Evolutionary conservation across 2,797 vertebrate genomes (phyloP).

Genomic region (Anguilla anguilla): DNA sequence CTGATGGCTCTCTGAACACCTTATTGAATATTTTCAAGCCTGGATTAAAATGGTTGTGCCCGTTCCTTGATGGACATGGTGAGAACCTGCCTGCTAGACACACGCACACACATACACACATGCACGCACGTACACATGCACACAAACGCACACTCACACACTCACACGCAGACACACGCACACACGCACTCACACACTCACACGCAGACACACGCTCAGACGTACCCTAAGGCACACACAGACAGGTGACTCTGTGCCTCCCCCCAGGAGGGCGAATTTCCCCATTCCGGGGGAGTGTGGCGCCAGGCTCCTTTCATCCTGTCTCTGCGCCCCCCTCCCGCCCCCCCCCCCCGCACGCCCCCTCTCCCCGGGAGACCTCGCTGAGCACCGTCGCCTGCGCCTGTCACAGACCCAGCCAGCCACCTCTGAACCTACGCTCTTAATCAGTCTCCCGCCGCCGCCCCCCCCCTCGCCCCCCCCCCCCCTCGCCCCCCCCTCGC

Average conservation of each 20-base stretch:
- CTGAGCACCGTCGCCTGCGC: constrained; percentile 20
- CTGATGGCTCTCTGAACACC: neutral
- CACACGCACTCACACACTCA: constrained; percentile 17
- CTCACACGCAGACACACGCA: neutral
- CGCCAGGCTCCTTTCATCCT: neutral
- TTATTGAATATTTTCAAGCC: neutral
- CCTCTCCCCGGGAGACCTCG: constrained; percentile 40
- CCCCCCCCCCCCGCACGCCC: neutral
- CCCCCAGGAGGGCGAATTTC: neutral
- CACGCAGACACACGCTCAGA: neutral
- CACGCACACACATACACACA: no score
- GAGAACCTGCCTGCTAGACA: neutral
- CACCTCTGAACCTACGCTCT: constrained; percentile 54
- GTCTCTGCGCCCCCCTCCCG: constrained; percentile 28
- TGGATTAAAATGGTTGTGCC: neutral
- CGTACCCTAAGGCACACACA: neutral
- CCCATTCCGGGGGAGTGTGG: neutral
- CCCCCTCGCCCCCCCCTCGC: neutral
- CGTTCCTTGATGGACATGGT: neutral
- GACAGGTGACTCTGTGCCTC: neutral
- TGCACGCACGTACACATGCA: no score
- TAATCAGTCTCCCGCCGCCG: constrained; percentile 54
- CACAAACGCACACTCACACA: no score
- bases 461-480: constrained; percentile 53
- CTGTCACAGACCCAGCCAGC: constrained; percentile 45